Percentiles rank a stretch among this genome's conserved stretches.
Conservation (phyloP, 2,113 vertebrate species). For the Hyaena hyaena region DNA sequence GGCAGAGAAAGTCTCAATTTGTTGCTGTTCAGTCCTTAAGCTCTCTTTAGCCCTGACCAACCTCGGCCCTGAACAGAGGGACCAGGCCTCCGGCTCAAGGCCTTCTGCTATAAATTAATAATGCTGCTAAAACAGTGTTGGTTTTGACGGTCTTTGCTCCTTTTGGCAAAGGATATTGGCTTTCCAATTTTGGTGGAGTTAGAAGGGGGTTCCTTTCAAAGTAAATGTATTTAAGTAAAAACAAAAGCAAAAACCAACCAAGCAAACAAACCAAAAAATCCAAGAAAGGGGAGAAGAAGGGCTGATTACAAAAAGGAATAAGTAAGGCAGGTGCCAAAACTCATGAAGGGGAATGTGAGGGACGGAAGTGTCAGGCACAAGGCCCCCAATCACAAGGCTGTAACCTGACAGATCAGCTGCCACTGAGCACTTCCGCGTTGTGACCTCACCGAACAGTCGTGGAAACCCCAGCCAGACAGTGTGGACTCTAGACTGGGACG, state of each 20-base stretch:
- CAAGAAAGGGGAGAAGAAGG: too few species aligned
- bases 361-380: background rate
- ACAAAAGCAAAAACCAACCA: background rate
- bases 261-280: background rate
- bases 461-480: background rate
- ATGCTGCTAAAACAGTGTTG: background rate
- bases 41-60: background rate
- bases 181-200: background rate
- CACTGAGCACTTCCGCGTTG: fast-evolving
- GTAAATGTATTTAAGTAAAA: background rate
- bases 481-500: fast-evolving
- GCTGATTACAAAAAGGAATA: background rate
- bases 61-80: background rate
- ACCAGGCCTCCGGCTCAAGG: background rate
- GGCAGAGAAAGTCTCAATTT: background rate
- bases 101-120: background rate
- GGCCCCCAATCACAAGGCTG: fast-evolving
- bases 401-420: background rate
- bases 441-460: fast-evolving
- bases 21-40: background rate
- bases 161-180: background rate
- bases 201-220: background rate
- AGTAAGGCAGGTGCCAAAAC: background rate
- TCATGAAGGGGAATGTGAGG: background rate
- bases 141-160: background rate